phyloP scores from a whole-genome alignment of 2,888 invertebrate genomes.

The Mythimna ferrago region DNA sequence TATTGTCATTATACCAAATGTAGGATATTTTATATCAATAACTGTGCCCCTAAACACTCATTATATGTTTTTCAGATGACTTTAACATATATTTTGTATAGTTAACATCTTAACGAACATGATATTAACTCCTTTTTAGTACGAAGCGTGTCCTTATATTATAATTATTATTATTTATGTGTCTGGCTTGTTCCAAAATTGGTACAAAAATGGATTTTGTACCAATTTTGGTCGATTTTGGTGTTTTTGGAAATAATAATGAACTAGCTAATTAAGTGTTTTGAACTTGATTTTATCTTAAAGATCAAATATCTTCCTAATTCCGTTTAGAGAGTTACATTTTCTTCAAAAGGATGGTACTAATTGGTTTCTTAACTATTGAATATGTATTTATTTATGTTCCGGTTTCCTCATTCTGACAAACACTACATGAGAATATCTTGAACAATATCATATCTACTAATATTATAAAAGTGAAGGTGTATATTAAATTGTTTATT shows the following conservation, averaged over 20 bases:
- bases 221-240: conserved; percentile 24
- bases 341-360: neutral
- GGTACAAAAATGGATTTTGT: conserved; percentile 17
- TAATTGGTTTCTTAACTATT: neutral
- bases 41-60: conserved; percentile 30
- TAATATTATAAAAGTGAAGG: too few relatives aligned
- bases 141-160: conserved; percentile 30
- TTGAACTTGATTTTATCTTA: neutral
- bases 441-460: too few relatives aligned
- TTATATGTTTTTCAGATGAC: conserved; percentile 25
- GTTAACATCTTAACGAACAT: conserved; percentile 32
- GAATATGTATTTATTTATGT: neutral
- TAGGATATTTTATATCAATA: conserved; percentile 48
- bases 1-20: conserved; percentile 50
- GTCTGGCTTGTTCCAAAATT: conserved; percentile 44
- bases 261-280: conserved; percentile 8
- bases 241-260: conserved; percentile 23
- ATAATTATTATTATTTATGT: conserved; percentile 54
- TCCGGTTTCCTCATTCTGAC: neutral
- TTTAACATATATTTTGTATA: conserved; percentile 33
- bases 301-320: neutral
- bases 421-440: neutral
- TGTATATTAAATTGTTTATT: too few relatives aligned
- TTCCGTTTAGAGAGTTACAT: neutral
- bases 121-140: conserved; percentile 35